phyloP scores from a whole-genome alignment of 2,797 vertebrate species.

The Enteromius paludinosus region DNA sequence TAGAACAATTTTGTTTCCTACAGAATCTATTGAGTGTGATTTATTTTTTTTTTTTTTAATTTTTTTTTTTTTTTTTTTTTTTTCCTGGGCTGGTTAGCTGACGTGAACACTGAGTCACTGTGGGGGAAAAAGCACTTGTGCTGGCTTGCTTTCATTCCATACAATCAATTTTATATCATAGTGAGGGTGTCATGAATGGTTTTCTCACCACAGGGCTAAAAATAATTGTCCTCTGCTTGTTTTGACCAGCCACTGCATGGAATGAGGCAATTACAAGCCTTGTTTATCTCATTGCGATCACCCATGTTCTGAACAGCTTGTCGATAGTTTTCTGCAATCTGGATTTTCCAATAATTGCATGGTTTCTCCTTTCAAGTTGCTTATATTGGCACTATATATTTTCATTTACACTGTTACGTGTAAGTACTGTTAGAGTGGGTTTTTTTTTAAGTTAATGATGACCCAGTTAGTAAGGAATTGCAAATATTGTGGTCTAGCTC shows the following conservation, averaged over 20 bases:
- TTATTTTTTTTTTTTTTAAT: no score
- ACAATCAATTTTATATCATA: background rate
- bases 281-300: background rate
- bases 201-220: background rate
- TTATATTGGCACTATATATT: slow-evolving; percentile 3
- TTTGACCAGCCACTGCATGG: background rate
- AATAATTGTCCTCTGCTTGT: background rate
- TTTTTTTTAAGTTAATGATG: background rate
- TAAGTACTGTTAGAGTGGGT: background rate
- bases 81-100: background rate
- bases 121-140: background rate
- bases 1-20: background rate
- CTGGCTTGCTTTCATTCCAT: background rate
- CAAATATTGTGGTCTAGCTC: background rate
- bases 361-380: background rate
- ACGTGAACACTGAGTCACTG: no score
- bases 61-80: no score
- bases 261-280: slow-evolving; percentile 20
- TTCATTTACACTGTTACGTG: background rate
- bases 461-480: background rate
- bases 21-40: background rate
- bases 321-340: slow-evolving; percentile 13
- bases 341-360: slow-evolving; percentile 2
- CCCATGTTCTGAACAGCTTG: background rate
- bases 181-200: background rate